Percentiles rank a stretch among this genome's conserved stretches.
phyloP scores from a whole-genome alignment of 2,888 invertebrate species.

The Strigamia maritima region DNA sequence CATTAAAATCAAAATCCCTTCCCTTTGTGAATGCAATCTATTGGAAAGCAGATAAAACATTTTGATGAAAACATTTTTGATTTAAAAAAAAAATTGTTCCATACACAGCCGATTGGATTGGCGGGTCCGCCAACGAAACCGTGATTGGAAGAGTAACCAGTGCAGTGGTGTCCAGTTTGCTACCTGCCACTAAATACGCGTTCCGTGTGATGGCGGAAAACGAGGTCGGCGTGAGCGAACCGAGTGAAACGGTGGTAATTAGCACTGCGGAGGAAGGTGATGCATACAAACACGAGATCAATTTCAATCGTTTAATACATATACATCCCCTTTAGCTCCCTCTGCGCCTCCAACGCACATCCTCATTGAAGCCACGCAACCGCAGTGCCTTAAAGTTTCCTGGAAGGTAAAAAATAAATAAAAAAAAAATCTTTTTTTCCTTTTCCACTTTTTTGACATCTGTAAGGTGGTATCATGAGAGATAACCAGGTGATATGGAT shows the following conservation, averaged over 20 bases:
- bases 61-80: too few species aligned
- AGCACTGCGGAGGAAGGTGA: conserved; percentile 42
- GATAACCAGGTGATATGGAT: conserved; percentile 11
- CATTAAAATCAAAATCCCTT: too few species aligned
- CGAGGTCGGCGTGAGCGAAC: conserved; percentile 39
- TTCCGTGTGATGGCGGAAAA: conserved; percentile 40
- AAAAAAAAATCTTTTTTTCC: not conserved
- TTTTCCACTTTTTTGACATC: not conserved
- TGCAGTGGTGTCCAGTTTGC: conserved; percentile 36
- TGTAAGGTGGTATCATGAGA: conserved; percentile 18
- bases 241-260: conserved; percentile 39
- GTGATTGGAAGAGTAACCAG: conserved; percentile 36
- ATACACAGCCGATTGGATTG: conserved; percentile 28
- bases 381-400: conserved; percentile 13
- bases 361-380: conserved; percentile 13
- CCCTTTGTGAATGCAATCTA: too few species aligned
- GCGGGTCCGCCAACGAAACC: conserved; percentile 35
- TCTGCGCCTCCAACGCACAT: conserved; percentile 13
- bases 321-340: conserved; percentile 11
- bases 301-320: not conserved
- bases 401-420: conserved; percentile 23
- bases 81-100: too few species aligned
- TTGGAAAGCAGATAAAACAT: too few species aligned
- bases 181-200: conserved; percentile 39
- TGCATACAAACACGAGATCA: not conserved